Conservation (phyloP, 1,140 invertebrate genomes). For the Papilio dardanus region DNA sequence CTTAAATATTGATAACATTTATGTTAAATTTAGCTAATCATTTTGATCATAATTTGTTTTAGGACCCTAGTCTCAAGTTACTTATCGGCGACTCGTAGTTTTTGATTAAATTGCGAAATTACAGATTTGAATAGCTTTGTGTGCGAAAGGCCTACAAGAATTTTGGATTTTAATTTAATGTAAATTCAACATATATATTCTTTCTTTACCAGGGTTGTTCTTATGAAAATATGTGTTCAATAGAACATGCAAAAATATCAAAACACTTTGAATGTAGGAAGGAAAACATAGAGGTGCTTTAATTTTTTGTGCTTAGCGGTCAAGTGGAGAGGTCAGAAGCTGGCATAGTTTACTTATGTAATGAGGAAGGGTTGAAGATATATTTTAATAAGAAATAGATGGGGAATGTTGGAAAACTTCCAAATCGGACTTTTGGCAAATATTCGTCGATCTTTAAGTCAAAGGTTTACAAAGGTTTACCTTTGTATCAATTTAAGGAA, state of each 20-base stretch:
- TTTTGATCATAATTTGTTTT: too few relatives aligned
- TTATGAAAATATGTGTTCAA: not conserved
- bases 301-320: not conserved
- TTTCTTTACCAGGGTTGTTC: too few relatives aligned
- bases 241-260: not conserved
- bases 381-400: not conserved
- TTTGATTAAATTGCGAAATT: too few relatives aligned
- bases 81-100: too few relatives aligned
- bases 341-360: slow-evolving; percentile 3
- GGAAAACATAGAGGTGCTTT: not conserved
- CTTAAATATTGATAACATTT: too few relatives aligned
- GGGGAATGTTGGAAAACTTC: not conserved
- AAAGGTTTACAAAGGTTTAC: not conserved
- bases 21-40: too few relatives aligned
- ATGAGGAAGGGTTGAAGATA: not conserved
- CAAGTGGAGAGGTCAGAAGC: not conserved
- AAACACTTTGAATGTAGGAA: not conserved
- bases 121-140: too few relatives aligned
- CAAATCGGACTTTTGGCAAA: not conserved
- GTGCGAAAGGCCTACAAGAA: too few relatives aligned
- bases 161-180: too few relatives aligned
- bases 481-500: too few relatives aligned
- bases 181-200: too few relatives aligned
- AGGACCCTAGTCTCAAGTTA: too few relatives aligned
- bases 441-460: not conserved